Percentiles rank a stretch among this genome's conserved stretches.
Conservation (phyloP, 92 coral and sea anemone genomes). For the Scolanthus callimorphus region DNA sequence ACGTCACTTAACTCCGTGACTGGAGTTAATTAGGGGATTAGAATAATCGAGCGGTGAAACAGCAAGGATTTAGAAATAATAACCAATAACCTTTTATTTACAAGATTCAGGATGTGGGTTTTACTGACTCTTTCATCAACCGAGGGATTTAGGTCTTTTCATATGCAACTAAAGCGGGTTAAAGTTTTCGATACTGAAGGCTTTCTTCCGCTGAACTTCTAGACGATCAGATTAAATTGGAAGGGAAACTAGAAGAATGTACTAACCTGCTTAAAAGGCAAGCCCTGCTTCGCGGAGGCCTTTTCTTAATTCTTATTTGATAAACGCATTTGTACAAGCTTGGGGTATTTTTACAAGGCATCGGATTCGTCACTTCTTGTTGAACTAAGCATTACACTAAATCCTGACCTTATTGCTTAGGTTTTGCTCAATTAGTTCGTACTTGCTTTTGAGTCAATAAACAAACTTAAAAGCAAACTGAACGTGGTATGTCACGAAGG, state of each 20-base stretch:
- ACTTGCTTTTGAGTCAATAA: not conserved
- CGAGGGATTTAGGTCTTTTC: not conserved
- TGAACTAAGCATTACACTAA: conserved; percentile 10
- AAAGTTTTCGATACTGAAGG: not conserved
- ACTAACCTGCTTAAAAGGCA: not conserved
- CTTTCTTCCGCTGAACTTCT: not conserved
- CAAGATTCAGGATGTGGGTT: conserved; percentile 68
- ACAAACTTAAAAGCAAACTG: not conserved
- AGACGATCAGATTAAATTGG: not conserved
- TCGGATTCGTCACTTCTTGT: conserved; percentile 13
- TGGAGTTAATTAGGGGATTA: conserved; percentile 73
- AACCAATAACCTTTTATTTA: conserved; percentile 56
- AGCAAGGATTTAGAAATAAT: conserved; percentile 39
- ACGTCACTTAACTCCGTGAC: conserved; percentile 72
- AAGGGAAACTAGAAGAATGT: not conserved
- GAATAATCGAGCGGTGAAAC: conserved; percentile 61
- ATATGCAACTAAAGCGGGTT: conserved; percentile 9
- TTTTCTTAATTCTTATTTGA: not conserved
- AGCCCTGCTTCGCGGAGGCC: not conserved
- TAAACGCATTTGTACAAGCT: not conserved
- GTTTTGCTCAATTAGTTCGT: conserved; percentile 7
- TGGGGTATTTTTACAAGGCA: conserved; percentile 1
- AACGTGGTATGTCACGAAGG: not conserved
- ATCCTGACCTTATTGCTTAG: not conserved
- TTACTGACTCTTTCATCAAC: conserved; percentile 3